Evolutionary conservation across 2,888 invertebrate species (phyloP), one percentile per base, ranked within the genome.

Genomic region (Caenorhabditis sulstoni): DNA sequence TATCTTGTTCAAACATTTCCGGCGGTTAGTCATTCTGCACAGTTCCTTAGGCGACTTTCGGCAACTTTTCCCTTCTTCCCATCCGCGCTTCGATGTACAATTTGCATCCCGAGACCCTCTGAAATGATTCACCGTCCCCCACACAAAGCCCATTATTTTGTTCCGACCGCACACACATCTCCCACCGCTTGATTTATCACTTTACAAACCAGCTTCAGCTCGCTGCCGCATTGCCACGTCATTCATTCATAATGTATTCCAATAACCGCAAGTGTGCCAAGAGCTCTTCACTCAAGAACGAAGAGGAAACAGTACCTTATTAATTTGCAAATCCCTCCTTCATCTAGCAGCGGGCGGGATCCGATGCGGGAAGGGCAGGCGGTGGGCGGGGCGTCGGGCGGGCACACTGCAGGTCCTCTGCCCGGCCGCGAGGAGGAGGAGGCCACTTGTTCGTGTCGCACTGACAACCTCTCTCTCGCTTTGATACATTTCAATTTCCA

Each of bases 61-160:
- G 1, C 18, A 52, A 23, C 52, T 50, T 59, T 1, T 5, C 52
- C 7, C 18, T 4, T 20, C 12, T 62, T 37, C 7, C 14, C n/a
- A n/a, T 50, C 44, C 16, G 23, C 52, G 39, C 57, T 44, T 18
- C 57, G 58, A 58, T 58, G 58, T 64, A 49, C 64, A 57, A 71
- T 53, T 55, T 62, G 59, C 44, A 35, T 58, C 22, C 11, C 47
- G 16, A 44, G 16, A 14, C 35, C 39, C 35, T 35, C 47, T 44
- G 58, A 53, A 58, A 62, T 73, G 73, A 73, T 64, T 73, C 73
- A 73, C 52, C 39, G 16, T 45, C 59, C 7, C n/a, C 29, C 29
- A 39, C 62, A 73, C 73, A 73, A 73, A 64, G 64, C 73, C 73
- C 73, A 73, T 73, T 73, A 73, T 73, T 73, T 73, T 50, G 41